Evolutionary conservation across 1,140 invertebrate genomes (phyloP), one percentile per base, ranked within the genome.

Genomic region (Panagrolaimus sp.): DNA sequence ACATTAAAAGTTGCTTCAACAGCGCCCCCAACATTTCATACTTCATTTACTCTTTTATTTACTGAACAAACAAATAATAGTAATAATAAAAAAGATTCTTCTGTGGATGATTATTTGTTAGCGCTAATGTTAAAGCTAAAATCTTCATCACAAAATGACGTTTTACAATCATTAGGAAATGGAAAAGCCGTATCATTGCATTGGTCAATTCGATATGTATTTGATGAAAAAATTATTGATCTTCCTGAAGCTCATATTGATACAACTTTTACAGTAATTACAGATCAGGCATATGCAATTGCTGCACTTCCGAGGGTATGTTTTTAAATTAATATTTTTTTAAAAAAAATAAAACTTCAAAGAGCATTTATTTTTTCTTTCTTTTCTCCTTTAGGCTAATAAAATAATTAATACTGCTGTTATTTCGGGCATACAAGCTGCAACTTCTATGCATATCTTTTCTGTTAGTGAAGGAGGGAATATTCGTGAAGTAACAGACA

Each of bases 351-450:
- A n/a, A 75, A 69, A 27, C 13, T 51, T 46, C 27, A 65, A 9
- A 53, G 46, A 38, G 7, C 31, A 38, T 38, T 38, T 7, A 8
- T 11, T 38, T n/a, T 11, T n/a, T n/a, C n/a, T 69, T n/a, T 27
- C 67, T 69, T 27, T 16, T 20, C n/a, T 69, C 1, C 9, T 87
- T 72, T 84, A 96, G 92, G 93, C 92, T 81, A 92, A 90, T 89
- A 92, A 95, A 84, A 88, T 98, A 14, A 87, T 98, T 83, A 98
- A 98, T 85, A 93, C 92, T 3, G 94, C 94, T 0, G 90, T 96
- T 66, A 85, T 98, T 73, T 96, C 93, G 0, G 93, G 93, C 0
- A 88, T 90, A 44, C 92, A 93, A 85, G 91, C 96, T 64, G 92
- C 91, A 2, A 91, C 93, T 76, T 90, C 92, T 5, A 91, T 98